Conservation (phyloP, 2,797 vertebrate genomes). For the Glossophaga mutica region DNA sequence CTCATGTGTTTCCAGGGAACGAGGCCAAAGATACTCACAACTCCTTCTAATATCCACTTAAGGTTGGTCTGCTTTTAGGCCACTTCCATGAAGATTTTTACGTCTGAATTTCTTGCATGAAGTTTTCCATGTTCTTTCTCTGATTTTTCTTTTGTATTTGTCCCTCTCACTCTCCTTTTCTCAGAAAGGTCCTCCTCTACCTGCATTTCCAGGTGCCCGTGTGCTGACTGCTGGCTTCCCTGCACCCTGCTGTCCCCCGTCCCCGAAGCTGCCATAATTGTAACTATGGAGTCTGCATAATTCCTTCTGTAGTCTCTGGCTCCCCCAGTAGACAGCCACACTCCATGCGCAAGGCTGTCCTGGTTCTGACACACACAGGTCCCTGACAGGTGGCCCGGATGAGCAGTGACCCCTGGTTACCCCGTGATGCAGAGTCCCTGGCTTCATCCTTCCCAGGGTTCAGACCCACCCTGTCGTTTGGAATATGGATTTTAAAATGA, state of each 20-base stretch:
- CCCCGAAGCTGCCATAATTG: fast-evolving
- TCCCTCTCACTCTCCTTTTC: fast-evolving
- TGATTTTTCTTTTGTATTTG: background rate
- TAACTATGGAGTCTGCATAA: fast-evolving
- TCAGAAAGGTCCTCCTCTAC: fast-evolving
- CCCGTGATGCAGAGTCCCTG: fast-evolving
- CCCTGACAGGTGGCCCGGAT: fast-evolving
- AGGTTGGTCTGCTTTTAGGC: fast-evolving
- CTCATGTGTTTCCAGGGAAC: fast-evolving
- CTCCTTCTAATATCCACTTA: fast-evolving
- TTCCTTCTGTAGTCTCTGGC: constrained; percentile 42
- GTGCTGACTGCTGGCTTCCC: background rate
- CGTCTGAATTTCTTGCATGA: background rate
- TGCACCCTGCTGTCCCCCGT: fast-evolving
- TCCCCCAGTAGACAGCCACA: background rate
- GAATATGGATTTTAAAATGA: background rate
- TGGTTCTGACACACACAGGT: fast-evolving
- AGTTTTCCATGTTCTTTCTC: background rate
- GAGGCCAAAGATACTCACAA: fast-evolving
- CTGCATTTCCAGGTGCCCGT: fast-evolving
- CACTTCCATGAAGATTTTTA: fast-evolving
- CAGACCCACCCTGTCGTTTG: fast-evolving
- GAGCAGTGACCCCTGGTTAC: no score
- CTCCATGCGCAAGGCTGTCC: fast-evolving
- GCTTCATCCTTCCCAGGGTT: fast-evolving